Percentiles rank a stretch among this genome's conserved stretches.
Evolutionary conservation across 37 sponge, comb jelly and placozoan genomes (phyloP).

Genomic region (Cladorhizidae sp.): DNA sequence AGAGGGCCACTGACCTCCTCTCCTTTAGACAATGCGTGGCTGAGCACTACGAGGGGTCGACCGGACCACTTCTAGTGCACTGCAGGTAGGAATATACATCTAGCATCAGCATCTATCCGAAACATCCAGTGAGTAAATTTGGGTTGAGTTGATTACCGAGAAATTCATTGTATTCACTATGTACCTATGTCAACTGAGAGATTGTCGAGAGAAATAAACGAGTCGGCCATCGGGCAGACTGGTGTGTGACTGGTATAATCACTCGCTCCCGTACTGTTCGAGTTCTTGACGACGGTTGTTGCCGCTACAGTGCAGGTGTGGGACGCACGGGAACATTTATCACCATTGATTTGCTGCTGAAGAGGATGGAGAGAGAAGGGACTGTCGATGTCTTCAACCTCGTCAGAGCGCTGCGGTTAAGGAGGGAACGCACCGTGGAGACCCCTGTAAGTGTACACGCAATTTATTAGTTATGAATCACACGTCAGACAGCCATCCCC

Average conservation of each 20-base stretch:
- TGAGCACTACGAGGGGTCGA: neutral
- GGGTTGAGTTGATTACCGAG: too few species aligned
- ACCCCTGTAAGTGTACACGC: neutral
- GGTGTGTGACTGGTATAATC: too few species aligned
- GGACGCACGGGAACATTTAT: neutral
- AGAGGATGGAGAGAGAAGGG: neutral
- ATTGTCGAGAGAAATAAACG: too few species aligned
- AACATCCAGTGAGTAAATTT: too few species aligned
- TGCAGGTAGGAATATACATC: neutral
- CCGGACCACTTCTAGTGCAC: constrained; percentile 2
- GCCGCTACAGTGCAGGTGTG: neutral
- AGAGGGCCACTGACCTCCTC: neutral
- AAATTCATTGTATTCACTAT: too few species aligned
- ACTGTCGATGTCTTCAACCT: neutral
- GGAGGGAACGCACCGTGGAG: neutral
- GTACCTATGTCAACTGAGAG: too few species aligned
- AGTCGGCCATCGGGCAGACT: too few species aligned
- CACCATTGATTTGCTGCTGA: neutral
- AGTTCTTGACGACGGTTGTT: neutral
- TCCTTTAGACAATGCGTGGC: neutral
- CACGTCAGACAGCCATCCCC: too few species aligned
- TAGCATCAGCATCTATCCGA: too few species aligned
- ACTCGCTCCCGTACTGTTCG: too few species aligned
- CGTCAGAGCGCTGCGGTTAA: neutral
- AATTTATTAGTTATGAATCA: too few species aligned